Conservation (phyloP, 1,140 invertebrate genomes). For the Penaeus japonicus region DNA sequence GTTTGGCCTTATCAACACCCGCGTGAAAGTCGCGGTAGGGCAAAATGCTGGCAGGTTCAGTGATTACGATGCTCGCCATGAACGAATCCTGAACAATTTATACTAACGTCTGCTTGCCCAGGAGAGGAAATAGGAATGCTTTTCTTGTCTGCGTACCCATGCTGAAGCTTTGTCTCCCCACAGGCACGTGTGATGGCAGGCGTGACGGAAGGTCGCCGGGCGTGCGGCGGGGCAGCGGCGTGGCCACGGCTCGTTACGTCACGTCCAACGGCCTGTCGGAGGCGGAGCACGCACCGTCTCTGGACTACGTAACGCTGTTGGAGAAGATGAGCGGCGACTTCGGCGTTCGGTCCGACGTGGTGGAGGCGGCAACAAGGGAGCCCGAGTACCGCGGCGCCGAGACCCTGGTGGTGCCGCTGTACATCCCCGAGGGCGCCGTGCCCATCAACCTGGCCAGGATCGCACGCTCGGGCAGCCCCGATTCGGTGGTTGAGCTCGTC, state of each 20-base stretch:
- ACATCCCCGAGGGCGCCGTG: constrained; percentile 55
- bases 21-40: too few relatives aligned
- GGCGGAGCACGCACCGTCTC: neutral
- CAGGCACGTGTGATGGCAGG: neutral
- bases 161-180: neutral
- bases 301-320: constrained; percentile 52
- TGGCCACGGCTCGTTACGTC: constrained; percentile 25
- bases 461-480: constrained; percentile 27
- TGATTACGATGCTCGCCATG: too few relatives aligned
- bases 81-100: too few relatives aligned
- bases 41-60: too few relatives aligned
- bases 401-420: constrained; percentile 55
- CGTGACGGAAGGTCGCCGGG: neutral
- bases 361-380: constrained; percentile 44
- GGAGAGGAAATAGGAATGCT: too few relatives aligned
- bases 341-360: constrained; percentile 40
- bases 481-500: neutral
- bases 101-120: too few relatives aligned
- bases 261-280: constrained; percentile 52
- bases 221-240: neutral
- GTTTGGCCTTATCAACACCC: too few relatives aligned
- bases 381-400: constrained; percentile 55
- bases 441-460: constrained; percentile 51
- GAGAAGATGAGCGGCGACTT: constrained; percentile 48
- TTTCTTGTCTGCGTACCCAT: too few relatives aligned